Conservation (phyloP, 2,797 vertebrate genomes). For the Scolopax bukidnonensis region DNA sequence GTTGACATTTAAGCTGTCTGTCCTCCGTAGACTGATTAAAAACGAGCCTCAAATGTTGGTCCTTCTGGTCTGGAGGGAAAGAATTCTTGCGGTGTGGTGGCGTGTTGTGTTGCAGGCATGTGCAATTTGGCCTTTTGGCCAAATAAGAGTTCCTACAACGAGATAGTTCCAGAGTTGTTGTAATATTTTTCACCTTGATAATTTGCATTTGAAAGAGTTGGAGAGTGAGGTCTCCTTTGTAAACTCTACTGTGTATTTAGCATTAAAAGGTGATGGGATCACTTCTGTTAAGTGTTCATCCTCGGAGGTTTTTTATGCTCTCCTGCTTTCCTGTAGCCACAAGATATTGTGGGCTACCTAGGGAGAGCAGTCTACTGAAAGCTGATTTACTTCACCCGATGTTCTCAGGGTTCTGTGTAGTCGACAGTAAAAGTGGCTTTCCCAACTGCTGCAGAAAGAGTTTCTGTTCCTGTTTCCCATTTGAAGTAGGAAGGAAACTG, state of each 20-base stretch:
- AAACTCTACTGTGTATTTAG: neutral
- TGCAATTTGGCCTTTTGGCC: neutral
- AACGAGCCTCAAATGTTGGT: neutral
- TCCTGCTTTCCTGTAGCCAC: neutral
- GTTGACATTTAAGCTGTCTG: neutral
- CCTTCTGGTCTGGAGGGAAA: neutral
- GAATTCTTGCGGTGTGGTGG: neutral
- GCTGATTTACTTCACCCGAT: rapidly evolving
- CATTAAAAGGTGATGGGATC: neutral
- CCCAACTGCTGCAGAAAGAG: neutral
- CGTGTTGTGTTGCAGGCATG: neutral
- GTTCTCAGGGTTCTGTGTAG: neutral
- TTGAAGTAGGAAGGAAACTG: constrained; percentile 13
- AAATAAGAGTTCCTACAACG: neutral
- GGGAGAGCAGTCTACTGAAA: neutral
- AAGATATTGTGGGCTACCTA: neutral
- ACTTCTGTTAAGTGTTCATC: neutral
- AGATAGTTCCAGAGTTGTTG: neutral
- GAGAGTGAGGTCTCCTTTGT: neutral
- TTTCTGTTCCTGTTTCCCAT: constrained; percentile 57
- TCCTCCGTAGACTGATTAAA: neutral
- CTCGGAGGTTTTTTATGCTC: neutral
- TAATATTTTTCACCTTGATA: neutral
- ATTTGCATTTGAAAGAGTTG: neutral
- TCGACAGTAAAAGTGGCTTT: neutral